Evolutionary conservation across 2,113 vertebrate genomes (phyloP), one percentile per base, ranked within the genome.

Genomic region (Psittacula cyanocephala): DNA sequence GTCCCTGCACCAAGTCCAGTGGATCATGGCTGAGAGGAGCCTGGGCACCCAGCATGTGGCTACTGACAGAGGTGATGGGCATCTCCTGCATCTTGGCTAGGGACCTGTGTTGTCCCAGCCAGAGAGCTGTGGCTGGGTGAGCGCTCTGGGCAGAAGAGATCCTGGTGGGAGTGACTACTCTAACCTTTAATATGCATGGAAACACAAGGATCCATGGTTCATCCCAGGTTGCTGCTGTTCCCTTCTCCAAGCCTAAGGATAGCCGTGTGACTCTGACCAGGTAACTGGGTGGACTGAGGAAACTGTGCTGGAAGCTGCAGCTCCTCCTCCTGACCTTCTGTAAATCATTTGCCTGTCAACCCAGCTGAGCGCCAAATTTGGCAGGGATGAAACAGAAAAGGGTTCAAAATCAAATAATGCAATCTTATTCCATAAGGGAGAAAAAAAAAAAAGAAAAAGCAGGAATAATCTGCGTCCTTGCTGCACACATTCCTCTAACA

Each of bases 131-230:
- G 57, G 33, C 33, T 24, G 33, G 22, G 33, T 59, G 13, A 24
- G 57, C 14, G 10, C 22, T 59, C 33, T 35, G 57, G n/a, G 57
- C 33, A 59, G 57, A 59, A 59, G 33, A 35, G 57, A 59, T 59
- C 57, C 57, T 24, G 57, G 13, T 59, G 22, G 33, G 57, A 59
- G 57, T 24, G 22, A 35, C 33, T 59, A 10, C 57, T 59, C 57
- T 59, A n/a, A 24, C 22, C n/a, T 62, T 62, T 37, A 62, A 37
- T 25, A 62, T 27, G n/a, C 59, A 64, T 14, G 15, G 33, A 24
- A 83, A 29, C 2, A 3, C 24, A 35, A 18, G 2, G 7, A 11
- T 3, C 29, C 15, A 3, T 3, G 3, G 24, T 35, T 43, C 37
- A 7, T 23, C 55, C 46, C 29, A 6, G 19, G 46, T 4, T 27